Conservation (phyloP, 37 sponge, comb jelly and placozoan genomes). For the Spongilla lacustris region DNA sequence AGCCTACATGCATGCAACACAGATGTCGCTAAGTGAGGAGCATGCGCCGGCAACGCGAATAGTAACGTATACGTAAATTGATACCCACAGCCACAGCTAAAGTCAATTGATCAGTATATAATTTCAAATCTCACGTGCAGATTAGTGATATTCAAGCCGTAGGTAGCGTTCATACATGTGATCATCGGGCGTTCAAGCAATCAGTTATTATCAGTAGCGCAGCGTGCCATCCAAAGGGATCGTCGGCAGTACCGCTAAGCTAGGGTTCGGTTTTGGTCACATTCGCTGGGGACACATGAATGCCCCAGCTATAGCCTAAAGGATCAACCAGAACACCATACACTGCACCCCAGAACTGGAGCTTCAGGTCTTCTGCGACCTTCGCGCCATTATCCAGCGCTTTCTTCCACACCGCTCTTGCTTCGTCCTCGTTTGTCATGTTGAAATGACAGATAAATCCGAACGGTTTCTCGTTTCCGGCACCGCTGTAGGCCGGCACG, state of each 20-base stretch:
- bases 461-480: background rate
- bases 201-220: too few species aligned
- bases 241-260: background rate
- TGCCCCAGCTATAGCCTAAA: conserved; percentile 58
- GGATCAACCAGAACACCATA: conserved; percentile 54
- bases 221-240: too few species aligned
- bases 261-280: background rate
- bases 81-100: too few species aligned
- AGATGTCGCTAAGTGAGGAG: too few species aligned
- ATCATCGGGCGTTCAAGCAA: too few species aligned
- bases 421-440: conserved; percentile 6
- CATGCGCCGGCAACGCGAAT: too few species aligned
- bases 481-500: background rate
- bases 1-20: too few species aligned
- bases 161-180: too few species aligned
- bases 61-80: too few species aligned
- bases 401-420: conserved; percentile 50
- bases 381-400: conserved; percentile 53
- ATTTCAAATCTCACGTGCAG: too few species aligned
- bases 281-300: background rate
- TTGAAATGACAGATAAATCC: conserved; percentile 50
- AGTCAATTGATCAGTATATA: too few species aligned
- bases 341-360: conserved; percentile 50
- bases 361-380: conserved; percentile 19
- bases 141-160: too few species aligned